These are phyloP conservation scores for Pogonocherus hispidulus DNA, from an alignment of 2,888 invertebrate genomes.

Conservation along the genomic window DNA sequence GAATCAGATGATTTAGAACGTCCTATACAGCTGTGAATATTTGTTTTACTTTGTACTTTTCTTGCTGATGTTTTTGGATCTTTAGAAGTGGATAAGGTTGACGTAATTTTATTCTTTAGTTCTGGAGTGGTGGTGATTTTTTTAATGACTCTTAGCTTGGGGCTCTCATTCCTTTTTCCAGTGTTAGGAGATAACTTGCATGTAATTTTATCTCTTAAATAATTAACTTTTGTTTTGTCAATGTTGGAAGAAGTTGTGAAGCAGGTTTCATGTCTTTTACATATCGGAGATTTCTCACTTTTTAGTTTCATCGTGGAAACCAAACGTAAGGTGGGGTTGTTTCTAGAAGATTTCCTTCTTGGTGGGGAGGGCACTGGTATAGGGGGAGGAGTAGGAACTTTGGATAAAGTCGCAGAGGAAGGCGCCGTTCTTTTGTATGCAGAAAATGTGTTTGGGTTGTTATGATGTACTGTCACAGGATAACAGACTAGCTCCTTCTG, in stretches of 20 bases:
- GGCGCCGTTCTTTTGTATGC: slow-evolving; percentile 75
- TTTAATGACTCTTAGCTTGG: slow-evolving; percentile 59
- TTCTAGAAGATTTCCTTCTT: slow-evolving; percentile 81
- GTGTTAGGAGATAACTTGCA: slow-evolving; percentile 70
- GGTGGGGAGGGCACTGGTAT: slow-evolving; percentile 80
- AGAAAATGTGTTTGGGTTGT: slow-evolving; percentile 71
- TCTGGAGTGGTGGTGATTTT: slow-evolving; percentile 61
- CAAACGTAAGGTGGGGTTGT: slow-evolving; percentile 78
- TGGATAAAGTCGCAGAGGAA: slow-evolving; percentile 69
- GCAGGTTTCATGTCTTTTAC: slow-evolving; percentile 70
- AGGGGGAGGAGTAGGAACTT: slow-evolving; percentile 58
- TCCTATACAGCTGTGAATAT: slow-evolving; percentile 35
- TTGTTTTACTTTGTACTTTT: slow-evolving; percentile 66
- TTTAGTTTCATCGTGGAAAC: slow-evolving; percentile 72
- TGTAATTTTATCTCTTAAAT: slow-evolving; percentile 75
- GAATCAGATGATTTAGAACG: slow-evolving; percentile 48
- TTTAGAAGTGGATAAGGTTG: slow-evolving; percentile 63
- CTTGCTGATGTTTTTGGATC: slow-evolving; percentile 65
- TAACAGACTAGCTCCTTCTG: slow-evolving; percentile 75
- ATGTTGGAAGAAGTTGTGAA: slow-evolving; percentile 65
- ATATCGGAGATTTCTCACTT: slow-evolving; percentile 59
- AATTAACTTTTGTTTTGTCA: slow-evolving; percentile 73
- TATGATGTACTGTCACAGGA: slow-evolving; percentile 69
- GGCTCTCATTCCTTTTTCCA: slow-evolving; percentile 55
- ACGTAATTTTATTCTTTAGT: slow-evolving; percentile 65